phyloP scores from a whole-genome alignment of 1,140 invertebrate species.

The Nymphalis io region DNA sequence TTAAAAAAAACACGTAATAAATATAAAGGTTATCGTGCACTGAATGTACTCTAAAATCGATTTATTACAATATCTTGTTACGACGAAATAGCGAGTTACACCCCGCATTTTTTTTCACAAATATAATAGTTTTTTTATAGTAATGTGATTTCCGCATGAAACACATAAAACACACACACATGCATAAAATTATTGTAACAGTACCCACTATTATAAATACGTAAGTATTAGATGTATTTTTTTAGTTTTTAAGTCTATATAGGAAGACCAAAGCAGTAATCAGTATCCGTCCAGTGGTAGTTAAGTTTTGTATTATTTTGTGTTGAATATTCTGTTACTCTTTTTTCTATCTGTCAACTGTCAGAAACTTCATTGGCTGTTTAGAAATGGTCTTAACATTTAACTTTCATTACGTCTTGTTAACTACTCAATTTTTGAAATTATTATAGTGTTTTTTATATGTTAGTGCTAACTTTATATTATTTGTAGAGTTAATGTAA shows the following conservation, averaged over 20 bases:
- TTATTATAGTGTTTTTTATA: constrained; percentile 3
- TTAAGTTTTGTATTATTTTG: constrained; percentile 55
- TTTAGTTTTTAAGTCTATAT: constrained; percentile 42
- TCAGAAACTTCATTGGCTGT: not conserved
- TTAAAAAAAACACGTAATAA: too few species aligned
- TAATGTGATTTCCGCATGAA: too few species aligned
- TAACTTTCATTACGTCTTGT: not conserved
- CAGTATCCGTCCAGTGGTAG: constrained; percentile 78
- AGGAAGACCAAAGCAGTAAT: constrained; percentile 75
- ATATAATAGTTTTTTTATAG: too few species aligned
- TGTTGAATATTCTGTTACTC: constrained; percentile 32
- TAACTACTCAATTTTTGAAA: not conserved
- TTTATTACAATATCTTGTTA: too few species aligned
- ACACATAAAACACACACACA: not conserved
- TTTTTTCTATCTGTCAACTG: constrained; percentile 7
- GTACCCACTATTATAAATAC: not conserved
- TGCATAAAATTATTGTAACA: not conserved
- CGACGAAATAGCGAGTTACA: too few species aligned
- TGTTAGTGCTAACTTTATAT: not conserved
- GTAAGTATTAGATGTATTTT: constrained; percentile 20
- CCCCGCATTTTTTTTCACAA: too few species aligned
- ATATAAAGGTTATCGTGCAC: too few species aligned
- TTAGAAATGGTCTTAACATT: not conserved
- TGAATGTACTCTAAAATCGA: too few species aligned
- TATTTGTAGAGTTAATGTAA: not conserved